These are phyloP conservation scores for Mystacornis crossleyi DNA, from an alignment of 2,113 vertebrate genomes.

Conservation along the genomic window DNA sequence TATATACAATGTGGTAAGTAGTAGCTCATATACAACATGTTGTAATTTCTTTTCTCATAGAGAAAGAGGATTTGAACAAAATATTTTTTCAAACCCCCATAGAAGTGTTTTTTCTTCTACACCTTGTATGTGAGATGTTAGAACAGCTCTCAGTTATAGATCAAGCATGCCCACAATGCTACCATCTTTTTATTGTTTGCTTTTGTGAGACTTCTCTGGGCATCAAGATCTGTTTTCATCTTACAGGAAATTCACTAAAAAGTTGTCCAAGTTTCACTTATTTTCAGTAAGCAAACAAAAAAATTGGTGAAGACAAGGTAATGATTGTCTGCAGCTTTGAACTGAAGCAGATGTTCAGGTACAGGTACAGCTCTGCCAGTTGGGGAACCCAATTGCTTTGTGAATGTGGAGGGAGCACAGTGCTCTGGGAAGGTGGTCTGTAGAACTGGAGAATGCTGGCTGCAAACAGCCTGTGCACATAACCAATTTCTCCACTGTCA, in stretches of 20 bases:
- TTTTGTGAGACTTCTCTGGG: background rate
- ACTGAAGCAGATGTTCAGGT: background rate
- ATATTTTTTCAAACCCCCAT: background rate
- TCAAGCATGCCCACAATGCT: background rate
- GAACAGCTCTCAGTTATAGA: background rate
- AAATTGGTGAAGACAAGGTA: background rate
- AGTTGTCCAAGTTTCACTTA: background rate
- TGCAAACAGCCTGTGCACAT: background rate
- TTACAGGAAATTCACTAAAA: background rate
- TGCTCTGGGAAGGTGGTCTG: background rate
- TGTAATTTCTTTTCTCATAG: background rate
- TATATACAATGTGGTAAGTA: background rate
- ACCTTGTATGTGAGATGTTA: background rate
- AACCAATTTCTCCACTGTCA: rapidly evolving
- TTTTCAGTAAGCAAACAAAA: background rate
- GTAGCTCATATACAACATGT: background rate
- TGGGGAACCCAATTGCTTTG: rapidly evolving
- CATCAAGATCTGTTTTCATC: background rate
- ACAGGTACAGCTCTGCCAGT: background rate
- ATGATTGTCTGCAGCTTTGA: background rate
- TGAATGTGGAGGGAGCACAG: background rate
- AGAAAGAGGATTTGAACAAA: background rate
- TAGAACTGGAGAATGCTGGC: background rate
- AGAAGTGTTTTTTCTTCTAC: background rate
- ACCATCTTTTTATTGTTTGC: background rate